A percentile compares a stretch with the other conserved stretches of the same genome.
phyloP scores from a whole-genome alignment of 2,888 invertebrate species.

The Crioceris asparagi region DNA sequence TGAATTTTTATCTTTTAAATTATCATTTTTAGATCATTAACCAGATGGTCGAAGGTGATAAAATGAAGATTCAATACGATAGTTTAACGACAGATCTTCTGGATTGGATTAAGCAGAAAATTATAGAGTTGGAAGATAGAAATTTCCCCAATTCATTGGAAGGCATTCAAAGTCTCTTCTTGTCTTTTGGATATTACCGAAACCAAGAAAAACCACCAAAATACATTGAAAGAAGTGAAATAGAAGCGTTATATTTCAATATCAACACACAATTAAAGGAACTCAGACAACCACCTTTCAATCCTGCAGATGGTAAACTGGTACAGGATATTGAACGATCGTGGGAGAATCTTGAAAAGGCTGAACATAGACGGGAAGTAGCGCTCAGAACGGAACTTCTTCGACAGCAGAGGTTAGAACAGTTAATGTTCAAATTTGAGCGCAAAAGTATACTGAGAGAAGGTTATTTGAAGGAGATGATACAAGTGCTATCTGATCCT shows the following conservation, averaged over 20 bases:
- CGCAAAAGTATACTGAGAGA: constrained; percentile 90
- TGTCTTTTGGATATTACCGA: constrained; percentile 88
- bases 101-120: constrained; percentile 88
- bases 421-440: constrained; percentile 91
- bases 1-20: constrained; percentile 1
- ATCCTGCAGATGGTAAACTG: constrained; percentile 78
- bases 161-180: constrained; percentile 83
- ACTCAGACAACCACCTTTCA: constrained; percentile 78
- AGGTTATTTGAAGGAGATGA: constrained; percentile 96
- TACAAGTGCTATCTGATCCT: constrained; percentile 84
- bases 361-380: constrained; percentile 89
- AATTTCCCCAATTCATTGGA: constrained; percentile 90
- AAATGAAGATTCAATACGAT: constrained; percentile 83
- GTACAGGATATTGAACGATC: constrained; percentile 92
- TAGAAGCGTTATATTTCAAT: constrained; percentile 91
- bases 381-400: constrained; percentile 83
- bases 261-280: constrained; percentile 94
- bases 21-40: constrained; percentile 68
- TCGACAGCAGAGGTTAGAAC: constrained; percentile 86
- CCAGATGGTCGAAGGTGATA: constrained; percentile 91
- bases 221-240: constrained; percentile 93
- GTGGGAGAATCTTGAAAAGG: constrained; percentile 86
- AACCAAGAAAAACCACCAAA: constrained; percentile 97
- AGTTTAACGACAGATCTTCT: constrained; percentile 72
- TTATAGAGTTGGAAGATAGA: constrained; percentile 68